Evolutionary conservation across 2,797 vertebrate species (phyloP), one percentile per base, ranked within the genome.

Genomic region (Neomorphus geoffroyi): DNA sequence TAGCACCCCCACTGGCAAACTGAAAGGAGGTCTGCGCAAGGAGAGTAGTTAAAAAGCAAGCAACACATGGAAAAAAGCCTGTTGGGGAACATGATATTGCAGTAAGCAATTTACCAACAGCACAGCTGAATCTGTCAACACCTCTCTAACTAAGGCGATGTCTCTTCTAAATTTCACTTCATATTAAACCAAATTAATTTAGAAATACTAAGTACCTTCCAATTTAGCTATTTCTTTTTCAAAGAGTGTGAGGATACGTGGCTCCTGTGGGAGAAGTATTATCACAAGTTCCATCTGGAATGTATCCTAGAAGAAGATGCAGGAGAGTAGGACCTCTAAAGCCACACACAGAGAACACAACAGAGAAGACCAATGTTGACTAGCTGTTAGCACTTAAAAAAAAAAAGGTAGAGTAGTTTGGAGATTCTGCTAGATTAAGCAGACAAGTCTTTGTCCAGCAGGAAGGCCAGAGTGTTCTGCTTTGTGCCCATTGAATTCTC

Each of bases 51-150:
- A 60, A 81, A 81, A 91, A 94, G 37, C 14, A 71, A 62, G 73
- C 32, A 80, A 85, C n/a, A 73, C 62, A 43, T 23, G 17, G 61
- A 74, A 71, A 80, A 50, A 92, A 93, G 60, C 37, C 60, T 78
- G 18, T 46, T 73, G 67, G 72, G 64, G 60, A 94, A 91, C 64
- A 90, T 6, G 27, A 43, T 62, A 86, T 51, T 92, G 62, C 62
- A 92, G 72, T 77, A 62, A 92, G 74, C 80, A 88, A 87, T 94
- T 77, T 91, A 94, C 90, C 65, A 94, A 81, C 79, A 86, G 74
- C 81, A 87, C 71, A 90, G 89, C 60, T 72, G 78, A 94, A 91
- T 71, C 87, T 86, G 69, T 89, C 88, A 95, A 74, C 74, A 54
- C 56, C 1, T 2, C 66, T 91, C 32, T 80, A 82, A 82, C 50